phyloP scores from a whole-genome alignment of 2,113 vertebrate genomes.

The Regulus satrapa region DNA sequence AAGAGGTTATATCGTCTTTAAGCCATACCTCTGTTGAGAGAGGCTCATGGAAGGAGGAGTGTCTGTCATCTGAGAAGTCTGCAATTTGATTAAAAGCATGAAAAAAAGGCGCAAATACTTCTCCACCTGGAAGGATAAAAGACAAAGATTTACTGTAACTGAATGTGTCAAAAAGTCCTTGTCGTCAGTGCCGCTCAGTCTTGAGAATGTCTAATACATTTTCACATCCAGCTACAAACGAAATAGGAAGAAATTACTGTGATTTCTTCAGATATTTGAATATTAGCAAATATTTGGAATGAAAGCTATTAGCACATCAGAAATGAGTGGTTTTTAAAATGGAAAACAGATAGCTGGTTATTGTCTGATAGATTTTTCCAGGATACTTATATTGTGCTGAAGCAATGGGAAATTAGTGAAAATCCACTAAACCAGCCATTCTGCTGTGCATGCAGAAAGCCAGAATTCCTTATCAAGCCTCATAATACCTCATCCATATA shows the following conservation, averaged over 20 bases:
- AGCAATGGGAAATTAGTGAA: background rate
- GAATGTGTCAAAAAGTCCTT: background rate
- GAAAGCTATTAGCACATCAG: background rate
- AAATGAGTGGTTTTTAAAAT: background rate
- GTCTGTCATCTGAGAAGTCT: background rate
- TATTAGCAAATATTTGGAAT: background rate
- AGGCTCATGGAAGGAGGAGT: background rate
- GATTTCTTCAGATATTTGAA: background rate
- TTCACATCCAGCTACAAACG: background rate
- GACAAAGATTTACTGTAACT: background rate
- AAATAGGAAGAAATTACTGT: background rate
- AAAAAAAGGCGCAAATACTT: background rate
- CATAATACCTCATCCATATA: constrained; percentile 27
- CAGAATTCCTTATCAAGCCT: background rate
- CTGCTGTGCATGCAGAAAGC: background rate
- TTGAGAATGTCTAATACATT: background rate
- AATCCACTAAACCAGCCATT: constrained; percentile 16
- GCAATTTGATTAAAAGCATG: background rate
- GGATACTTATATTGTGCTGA: background rate
- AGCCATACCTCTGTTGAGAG: background rate
- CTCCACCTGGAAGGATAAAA: constrained; percentile 5
- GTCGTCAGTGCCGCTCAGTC: background rate
- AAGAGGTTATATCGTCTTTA: constrained; percentile 34
- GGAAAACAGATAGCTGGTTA: background rate
- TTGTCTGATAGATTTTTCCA: background rate